A percentile compares a stretch with the other conserved stretches of the same genome.
Conservation (phyloP, 1,140 invertebrate species). For the Drosophila mojavensis region DNA sequence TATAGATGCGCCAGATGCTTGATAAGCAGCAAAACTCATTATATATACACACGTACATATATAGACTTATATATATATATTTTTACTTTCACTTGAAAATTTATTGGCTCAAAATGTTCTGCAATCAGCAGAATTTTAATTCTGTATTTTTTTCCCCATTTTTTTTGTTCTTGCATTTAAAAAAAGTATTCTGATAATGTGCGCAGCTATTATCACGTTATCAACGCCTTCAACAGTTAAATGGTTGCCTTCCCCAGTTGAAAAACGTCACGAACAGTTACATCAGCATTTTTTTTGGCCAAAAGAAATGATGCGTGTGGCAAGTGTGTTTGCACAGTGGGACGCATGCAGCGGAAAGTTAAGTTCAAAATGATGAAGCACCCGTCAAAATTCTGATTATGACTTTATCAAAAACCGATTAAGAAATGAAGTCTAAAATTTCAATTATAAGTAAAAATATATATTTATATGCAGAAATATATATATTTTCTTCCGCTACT, state of each 20-base stretch:
- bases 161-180: neutral
- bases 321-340: conserved; percentile 45
- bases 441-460: neutral
- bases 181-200: conserved; percentile 30
- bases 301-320: conserved; percentile 40
- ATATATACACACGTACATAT: neutral
- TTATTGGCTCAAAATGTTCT: conserved; percentile 12
- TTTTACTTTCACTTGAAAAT: conserved; percentile 36
- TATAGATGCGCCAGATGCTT: conserved; percentile 19
- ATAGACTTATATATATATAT: conserved; percentile 2
- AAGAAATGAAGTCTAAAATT: neutral
- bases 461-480: neutral
- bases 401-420: neutral
- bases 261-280: conserved; percentile 46
- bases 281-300: conserved; percentile 43
- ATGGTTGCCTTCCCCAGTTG: conserved; percentile 10
- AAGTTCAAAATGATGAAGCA: too few relatives aligned
- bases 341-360: neutral
- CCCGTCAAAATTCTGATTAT: too few relatives aligned
- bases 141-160: neutral
- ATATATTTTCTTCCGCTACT: neutral
- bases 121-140: conserved; percentile 24
- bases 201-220: conserved; percentile 40
- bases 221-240: conserved; percentile 28
- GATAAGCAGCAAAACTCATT: conserved; percentile 24